Conservation (phyloP, 2,113 vertebrate genomes). For the Trogon melanurus region DNA sequence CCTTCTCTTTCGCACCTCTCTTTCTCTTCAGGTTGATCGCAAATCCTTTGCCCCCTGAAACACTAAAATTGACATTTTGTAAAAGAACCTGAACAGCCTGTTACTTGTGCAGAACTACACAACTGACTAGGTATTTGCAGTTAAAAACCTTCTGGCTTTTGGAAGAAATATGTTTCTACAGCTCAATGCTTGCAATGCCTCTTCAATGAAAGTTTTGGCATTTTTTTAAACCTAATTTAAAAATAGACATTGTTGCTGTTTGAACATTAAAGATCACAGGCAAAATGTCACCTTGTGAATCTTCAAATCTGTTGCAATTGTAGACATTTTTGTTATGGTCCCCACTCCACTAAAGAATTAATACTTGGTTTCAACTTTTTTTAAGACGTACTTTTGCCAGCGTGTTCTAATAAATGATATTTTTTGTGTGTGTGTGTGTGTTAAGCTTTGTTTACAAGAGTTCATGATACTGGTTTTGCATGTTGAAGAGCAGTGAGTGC, state of each 20-base stretch:
- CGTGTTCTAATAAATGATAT: not conserved
- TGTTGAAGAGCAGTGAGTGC: not conserved
- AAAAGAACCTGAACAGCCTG: not conserved
- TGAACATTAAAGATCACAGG: conserved; percentile 29
- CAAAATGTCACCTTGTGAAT: not conserved
- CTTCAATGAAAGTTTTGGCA: not conserved
- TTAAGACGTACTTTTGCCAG: not conserved
- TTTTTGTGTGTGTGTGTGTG: not conserved
- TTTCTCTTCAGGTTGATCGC: not conserved
- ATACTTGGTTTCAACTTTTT: not conserved
- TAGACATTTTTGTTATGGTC: not conserved
- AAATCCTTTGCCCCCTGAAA: not conserved
- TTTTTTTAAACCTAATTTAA: conserved; percentile 3
- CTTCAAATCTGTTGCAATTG: not conserved
- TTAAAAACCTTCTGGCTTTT: not conserved
- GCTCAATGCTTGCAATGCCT: not conserved
- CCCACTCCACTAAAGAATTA: not conserved
- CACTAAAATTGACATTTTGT: conserved; percentile 40
- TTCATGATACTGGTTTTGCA: not conserved
- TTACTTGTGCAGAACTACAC: not conserved
- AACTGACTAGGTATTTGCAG: not conserved
- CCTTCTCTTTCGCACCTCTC: not conserved
- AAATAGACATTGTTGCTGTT: conserved; percentile 2
- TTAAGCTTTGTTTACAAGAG: not conserved
- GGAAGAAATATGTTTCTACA: not conserved